These are phyloP conservation scores for Caenorhabditis virilis DNA, from an alignment of 2,888 invertebrate species.

Conservation along the genomic window DNA sequence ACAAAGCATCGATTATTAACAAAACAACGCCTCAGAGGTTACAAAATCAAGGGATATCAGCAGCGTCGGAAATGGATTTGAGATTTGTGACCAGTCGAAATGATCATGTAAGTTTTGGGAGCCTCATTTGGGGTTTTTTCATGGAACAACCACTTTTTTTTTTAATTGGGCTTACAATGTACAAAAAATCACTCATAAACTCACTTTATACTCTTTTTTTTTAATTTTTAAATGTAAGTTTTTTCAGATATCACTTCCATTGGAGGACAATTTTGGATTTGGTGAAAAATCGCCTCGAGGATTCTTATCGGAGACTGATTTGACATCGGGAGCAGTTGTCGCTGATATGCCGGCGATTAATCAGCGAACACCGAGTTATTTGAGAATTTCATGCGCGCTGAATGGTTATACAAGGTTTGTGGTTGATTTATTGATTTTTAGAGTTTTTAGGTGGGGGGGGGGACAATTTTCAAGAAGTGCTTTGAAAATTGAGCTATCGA, in stretches of 20 bases:
- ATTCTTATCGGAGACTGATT: constrained; percentile 38
- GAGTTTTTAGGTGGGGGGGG: no score
- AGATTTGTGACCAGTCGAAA: constrained; percentile 35
- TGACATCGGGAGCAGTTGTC: constrained; percentile 11
- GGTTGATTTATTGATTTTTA: no score
- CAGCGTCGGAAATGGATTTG: constrained; percentile 37
- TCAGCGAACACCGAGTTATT: constrained; percentile 39
- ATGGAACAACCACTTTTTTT: no score
- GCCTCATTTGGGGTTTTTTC: not conserved
- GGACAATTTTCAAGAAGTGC: no score
- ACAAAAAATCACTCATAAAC: no score
- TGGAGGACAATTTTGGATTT: constrained; percentile 26
- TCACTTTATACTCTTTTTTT: constrained; percentile 1
- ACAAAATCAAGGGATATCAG: constrained; percentile 13
- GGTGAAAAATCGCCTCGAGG: constrained; percentile 31
- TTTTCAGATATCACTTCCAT: not conserved
- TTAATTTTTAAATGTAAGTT: constrained; percentile 6
- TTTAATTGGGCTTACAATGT: no score
- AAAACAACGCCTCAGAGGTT: not conserved
- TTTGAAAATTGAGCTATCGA: no score
- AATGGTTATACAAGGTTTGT: constrained; percentile 38
- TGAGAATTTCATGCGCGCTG: constrained; percentile 38
- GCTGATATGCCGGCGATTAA: constrained; percentile 16
- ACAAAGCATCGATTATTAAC: constrained; percentile 2
- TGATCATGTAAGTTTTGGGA: constrained; percentile 15